Evolutionary conservation across 2,113 vertebrate genomes (phyloP), one percentile per base, ranked within the genome.

Genomic region (Probosciger aterrimus): DNA sequence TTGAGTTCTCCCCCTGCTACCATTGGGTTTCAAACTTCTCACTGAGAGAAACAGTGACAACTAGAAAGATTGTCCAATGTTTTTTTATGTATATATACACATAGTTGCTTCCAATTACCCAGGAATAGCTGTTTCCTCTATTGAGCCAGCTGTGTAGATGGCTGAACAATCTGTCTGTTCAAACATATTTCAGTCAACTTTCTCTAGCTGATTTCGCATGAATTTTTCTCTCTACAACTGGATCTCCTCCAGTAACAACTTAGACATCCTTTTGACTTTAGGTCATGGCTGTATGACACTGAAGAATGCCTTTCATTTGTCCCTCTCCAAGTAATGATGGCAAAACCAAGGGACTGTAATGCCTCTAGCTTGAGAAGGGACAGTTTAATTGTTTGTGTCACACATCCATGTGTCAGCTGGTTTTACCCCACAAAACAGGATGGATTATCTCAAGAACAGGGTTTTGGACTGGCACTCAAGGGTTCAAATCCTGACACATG

Each of bases 231-330:
- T 90, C 90, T 82, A 63, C 14, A 3, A 91, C 83, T 97, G 93
- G 93, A 96, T 77, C 81, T 93, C 62, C 70, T 95, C 92, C 95
- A 94, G 93, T 82, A 95, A 96, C 74, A 96, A 94, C 86, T 94
- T 41, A 74, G 82, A 85, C 90, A 91, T 91, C 86, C 80, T 95
- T 88, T 43, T 74, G 95, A 92, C 83, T 94, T 75, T 10, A 88
- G 89, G 83, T 95, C 92, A 86, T 11, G 47, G 69, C 78, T 87
- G 47, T 33, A 44, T 37, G 91, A 92, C 90, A 94, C 80, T 73
- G 77, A 94, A 79, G 46, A 67, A 74, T 49, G 82, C 81, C 70
- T 96, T 96, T 90, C 69, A 76, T 76, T 92, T 89, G 78, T 62
- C 28, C 82, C 73, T 73, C 86, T 85, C 64, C n/a, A 53, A 94